These are phyloP conservation scores for Electrona antarctica DNA, from an alignment of 2,113 vertebrate genomes.

Conservation along the genomic window DNA sequence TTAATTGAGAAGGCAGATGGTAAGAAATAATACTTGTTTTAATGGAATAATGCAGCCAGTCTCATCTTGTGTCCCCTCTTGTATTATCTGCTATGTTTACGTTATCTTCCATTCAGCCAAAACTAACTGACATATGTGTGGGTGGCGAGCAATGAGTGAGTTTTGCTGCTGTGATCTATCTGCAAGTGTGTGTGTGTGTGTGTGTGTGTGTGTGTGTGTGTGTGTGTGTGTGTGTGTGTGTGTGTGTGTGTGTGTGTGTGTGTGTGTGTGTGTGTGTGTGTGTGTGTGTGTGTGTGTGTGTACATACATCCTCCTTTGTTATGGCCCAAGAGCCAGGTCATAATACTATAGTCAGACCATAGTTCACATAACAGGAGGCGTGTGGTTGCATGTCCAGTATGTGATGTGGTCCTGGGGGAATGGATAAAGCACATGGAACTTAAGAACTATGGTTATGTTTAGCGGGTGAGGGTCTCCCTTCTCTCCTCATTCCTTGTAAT, in stretches of 20 bases:
- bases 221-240: not conserved
- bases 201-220: constrained; percentile 26
- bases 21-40: no score
- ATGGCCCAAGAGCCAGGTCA: no score
- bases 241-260: constrained; percentile 14
- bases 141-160: constrained; percentile 33
- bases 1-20: no score
- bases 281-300: constrained; percentile 17
- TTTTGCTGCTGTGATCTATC: not conserved
- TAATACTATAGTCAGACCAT: no score
- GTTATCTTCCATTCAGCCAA: constrained; percentile 51
- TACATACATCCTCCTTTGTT: not conserved
- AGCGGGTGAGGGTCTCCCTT: constrained; percentile 14
- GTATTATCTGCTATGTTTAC: constrained; percentile 28
- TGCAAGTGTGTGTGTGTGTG: constrained; percentile 26
- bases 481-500: not conserved
- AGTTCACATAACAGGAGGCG: no score
- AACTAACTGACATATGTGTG: constrained; percentile 23
- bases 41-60: no score
- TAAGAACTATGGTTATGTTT: constrained; percentile 1
- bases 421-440: not conserved
- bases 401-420: no score
- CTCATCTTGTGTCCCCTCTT: no score
- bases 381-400: no score
- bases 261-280: constrained; percentile 28